Base-by-base conservation (phyloP, 2,888 invertebrate species). In the Dicroscelio sp. region DNA sequence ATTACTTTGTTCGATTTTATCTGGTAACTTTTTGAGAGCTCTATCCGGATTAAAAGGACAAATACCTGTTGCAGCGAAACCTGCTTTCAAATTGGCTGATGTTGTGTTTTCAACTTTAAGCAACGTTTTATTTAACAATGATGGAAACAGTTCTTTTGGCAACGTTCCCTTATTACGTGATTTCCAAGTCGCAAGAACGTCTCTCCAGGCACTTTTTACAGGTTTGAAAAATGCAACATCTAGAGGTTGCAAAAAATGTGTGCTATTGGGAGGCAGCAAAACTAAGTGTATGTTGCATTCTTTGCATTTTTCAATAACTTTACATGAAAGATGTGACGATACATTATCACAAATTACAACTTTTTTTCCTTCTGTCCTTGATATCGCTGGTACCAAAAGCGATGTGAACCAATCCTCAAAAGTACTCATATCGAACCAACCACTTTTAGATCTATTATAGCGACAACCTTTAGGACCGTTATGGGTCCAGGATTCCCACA, bases 271-370 rank as follows among this genome's bases (percentile, higher is more conserved):
- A 4, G 95, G 95, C 10, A 96, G 90, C 33, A 92, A 90, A n/a
- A 96, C 86, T 87, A 96, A 95, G 12, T n/a, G 90, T 67, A 95
- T 96, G 85, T 95, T 78, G 76, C 95, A 90, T 35, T 93, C 84
- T 90, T 94, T 88, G 86, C 96, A 96, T 65, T 89, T 55, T 52
- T 93, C 25, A 6, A 96, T 71, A 48, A 96, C 94, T 20, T 91
- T 90, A 23, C 79, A 43, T 65, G 88, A 93, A 38, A 95, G 60
- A 71, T 96, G 95, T 33, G 90, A 88, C 25, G 92, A 79, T 38
- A 95, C 85, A 90, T 95, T 96, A 87, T 96, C 95, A 43, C 96
- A 96, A 87, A 95, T 92, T 78, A 96, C 33, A 75, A 96, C 93
- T 85, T 95, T 95, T 23, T 60, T 92, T 14, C 94, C 95, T 27